Base-by-base conservation (phyloP, 2,888 invertebrate species). In the Autographa gamma region DNA sequence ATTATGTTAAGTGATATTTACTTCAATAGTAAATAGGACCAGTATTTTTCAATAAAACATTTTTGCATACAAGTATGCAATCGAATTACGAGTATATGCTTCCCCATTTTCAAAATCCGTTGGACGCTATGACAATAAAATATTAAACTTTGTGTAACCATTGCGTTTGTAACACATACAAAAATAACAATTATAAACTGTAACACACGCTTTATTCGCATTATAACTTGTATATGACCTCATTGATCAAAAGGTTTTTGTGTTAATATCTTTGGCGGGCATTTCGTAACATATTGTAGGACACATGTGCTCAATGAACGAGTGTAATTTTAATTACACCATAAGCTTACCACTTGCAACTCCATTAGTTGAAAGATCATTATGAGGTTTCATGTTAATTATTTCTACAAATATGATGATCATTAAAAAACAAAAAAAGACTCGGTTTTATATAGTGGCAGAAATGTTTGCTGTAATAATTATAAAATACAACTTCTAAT, bases 341-440 rank as follows among this genome's bases (percentile, higher is more conserved):
- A 66, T 60, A 68, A 54, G 41, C 4, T 19, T 63, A 73, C 32
- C 74, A 69, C 73, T 77, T 73, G 72, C 73, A 71, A 69, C 72
- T 61, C 76, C 72, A 79, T 79, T 82, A 73, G 9, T 56, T 31
- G 19, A 59, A 19, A 72, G 59, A 74, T 79, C 66, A 79, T 81
- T 77, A 73, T 69, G 62, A 11, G 16, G 52, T 61, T 60, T 13
- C 63, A 61, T 59, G 25, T 75, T 32, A 79, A 73, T 72, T 69
- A 76, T 66, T 54, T 16, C 38, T 18, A 38, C 56, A 64, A 43
- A 59, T 59, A 32, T 62, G 32, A 2, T 60, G 43, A 67, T 65
- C 9, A 41, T 1, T 19, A 25, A 61, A 13, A 11, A 38, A 38
- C n/a, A n/a, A n/a, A n/a, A n/a, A n/a, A n/a, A n/a, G n/a, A 6